These are phyloP conservation scores for Cecropterus lyciades DNA, from an alignment of 1,140 invertebrate species.

Conservation along the genomic window DNA sequence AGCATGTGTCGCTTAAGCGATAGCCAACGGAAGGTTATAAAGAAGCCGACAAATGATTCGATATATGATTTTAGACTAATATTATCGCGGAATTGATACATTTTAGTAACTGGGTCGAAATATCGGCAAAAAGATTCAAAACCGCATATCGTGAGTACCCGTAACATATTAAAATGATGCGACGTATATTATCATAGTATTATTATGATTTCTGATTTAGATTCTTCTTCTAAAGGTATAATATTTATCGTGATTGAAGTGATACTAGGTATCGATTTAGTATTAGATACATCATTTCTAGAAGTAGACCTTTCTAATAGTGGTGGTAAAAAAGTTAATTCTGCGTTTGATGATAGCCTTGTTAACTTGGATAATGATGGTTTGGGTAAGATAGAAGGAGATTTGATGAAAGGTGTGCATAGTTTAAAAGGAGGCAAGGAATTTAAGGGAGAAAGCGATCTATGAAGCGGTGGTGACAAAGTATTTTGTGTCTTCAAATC, in stretches of 20 bases:
- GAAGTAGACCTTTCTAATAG: neutral
- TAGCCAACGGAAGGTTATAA: too few relatives aligned
- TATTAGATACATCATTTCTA: neutral
- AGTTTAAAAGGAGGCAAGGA: neutral
- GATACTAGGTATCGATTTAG: slow-evolving; percentile 11
- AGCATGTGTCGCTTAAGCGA: too few relatives aligned
- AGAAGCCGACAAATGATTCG: too few relatives aligned
- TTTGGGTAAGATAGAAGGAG: neutral
- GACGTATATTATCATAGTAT: slow-evolving; percentile 5
- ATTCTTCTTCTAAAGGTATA: slow-evolving; percentile 26
- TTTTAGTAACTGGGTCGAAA: too few relatives aligned
- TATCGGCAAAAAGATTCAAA: too few relatives aligned
- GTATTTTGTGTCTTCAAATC: neutral
- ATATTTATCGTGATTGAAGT: slow-evolving; percentile 41
- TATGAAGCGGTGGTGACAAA: neutral
- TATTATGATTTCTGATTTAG: slow-evolving; percentile 12
- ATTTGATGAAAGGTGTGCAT: neutral
- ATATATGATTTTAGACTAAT: too few relatives aligned
- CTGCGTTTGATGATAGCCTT: too few relatives aligned
- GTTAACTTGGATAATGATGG: neutral
- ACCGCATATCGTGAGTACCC: too few relatives aligned
- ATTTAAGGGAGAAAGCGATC: too few relatives aligned
- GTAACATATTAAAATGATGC: too few relatives aligned
- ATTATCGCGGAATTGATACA: too few relatives aligned
- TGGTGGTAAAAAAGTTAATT: neutral